Percentiles rank a stretch among this genome's conserved stretches.
phyloP scores from a whole-genome alignment of 2,888 invertebrate genomes.

The Malthinus flaveolus region DNA sequence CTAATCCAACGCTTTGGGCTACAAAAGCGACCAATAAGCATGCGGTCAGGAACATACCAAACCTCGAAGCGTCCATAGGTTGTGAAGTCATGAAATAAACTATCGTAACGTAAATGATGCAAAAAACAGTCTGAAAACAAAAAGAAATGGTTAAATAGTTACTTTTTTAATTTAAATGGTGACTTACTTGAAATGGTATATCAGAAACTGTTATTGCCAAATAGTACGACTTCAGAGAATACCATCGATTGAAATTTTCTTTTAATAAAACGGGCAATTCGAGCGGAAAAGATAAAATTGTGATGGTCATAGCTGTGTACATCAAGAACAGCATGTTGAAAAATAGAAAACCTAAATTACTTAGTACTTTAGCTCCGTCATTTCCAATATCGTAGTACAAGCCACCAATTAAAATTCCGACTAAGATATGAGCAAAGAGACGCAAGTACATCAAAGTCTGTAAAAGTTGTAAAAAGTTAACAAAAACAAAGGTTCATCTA shows the following conservation, averaged over 20 bases:
- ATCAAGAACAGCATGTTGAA: constrained; percentile 98
- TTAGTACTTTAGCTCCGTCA: constrained; percentile 93
- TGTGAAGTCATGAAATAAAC: constrained; percentile 96
- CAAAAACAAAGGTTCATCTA: no score
- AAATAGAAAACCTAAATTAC: constrained; percentile 95
- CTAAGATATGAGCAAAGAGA: constrained; percentile 89
- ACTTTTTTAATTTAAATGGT: constrained; percentile 1
- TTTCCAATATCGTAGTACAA: constrained; percentile 95
- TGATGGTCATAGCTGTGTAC: constrained; percentile 99
- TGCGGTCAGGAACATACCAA: constrained; percentile 85
- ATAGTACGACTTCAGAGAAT: constrained; percentile 92
- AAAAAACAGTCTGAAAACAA: constrained; percentile 83
- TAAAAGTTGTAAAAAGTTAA: constrained; percentile 41
- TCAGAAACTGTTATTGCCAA: constrained; percentile 95
- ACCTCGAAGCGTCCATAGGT: constrained; percentile 80
- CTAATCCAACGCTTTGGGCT: constrained; percentile 92
- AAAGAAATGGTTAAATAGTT: constrained; percentile 21
- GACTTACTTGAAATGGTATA: constrained; percentile 91
- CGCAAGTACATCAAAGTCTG: constrained; percentile 96
- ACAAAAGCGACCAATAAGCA: constrained; percentile 91
- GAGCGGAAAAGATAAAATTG: constrained; percentile 94
- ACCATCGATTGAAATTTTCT: constrained; percentile 97
- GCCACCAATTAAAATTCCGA: constrained; percentile 92
- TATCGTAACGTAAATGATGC: constrained; percentile 87
- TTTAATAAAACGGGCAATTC: constrained; percentile 94